Evolutionary conservation across 23 tunicate genomes (phyloP).

Genomic region (Trididemnum clinides): DNA sequence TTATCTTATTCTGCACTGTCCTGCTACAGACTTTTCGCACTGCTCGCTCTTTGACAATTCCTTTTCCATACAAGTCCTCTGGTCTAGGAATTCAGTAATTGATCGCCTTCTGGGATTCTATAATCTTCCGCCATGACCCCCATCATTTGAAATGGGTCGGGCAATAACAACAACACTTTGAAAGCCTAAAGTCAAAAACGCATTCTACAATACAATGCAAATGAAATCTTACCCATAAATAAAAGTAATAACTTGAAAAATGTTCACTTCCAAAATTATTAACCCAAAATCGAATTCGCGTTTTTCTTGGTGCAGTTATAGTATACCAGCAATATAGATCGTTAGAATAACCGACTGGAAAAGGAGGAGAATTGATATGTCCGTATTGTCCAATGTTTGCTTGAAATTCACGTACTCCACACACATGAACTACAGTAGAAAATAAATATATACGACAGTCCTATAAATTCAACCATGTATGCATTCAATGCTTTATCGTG

Average conservation of each 20-base stretch:
- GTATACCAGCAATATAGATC: background rate
- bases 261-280: background rate
- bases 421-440: background rate
- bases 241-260: background rate
- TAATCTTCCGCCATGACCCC: no score
- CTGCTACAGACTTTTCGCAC: no score
- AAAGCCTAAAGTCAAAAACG: no score
- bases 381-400: background rate
- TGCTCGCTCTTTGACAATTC: no score
- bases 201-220: no score
- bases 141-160: no score
- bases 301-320: background rate
- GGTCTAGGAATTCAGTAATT: background rate
- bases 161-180: no score
- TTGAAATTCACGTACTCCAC: background rate
- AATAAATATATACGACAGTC: no score
- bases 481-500: no score
- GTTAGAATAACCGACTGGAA: background rate
- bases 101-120: background rate
- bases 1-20: no score
- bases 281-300: slow-evolving; percentile 3
- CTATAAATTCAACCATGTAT: no score
- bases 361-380: background rate
- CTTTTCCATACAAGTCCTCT: no score
- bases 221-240: slow-evolving; percentile 4